phyloP scores from a whole-genome alignment of 92 coral and sea anemone genomes.

The Zoanthus sociatus region DNA sequence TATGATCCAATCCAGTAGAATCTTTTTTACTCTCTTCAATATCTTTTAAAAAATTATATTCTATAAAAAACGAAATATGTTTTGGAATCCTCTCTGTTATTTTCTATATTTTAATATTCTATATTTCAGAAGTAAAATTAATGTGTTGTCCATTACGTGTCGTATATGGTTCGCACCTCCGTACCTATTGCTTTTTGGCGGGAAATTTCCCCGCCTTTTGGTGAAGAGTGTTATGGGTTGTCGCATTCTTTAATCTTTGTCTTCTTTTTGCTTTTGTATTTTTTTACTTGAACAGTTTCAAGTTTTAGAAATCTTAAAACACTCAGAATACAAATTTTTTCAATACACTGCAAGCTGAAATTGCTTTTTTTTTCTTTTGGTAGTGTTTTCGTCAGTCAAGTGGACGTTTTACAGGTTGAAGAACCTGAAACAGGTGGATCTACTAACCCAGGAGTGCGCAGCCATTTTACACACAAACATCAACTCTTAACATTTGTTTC shows the following conservation, averaged over 20 bases:
- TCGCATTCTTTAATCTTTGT: not conserved
- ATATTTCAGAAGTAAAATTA: not conserved
- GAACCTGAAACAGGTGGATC: conserved; percentile 53
- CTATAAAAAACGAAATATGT: too few species aligned
- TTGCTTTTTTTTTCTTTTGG: not conserved
- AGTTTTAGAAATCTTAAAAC: too few species aligned
- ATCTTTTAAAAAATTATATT: too few species aligned
- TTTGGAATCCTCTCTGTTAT: too few species aligned
- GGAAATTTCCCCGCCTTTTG: not conserved
- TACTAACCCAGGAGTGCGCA: conserved; percentile 45
- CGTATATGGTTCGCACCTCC: not conserved
- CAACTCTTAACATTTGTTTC: conserved; percentile 93
- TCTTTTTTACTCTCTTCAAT: too few species aligned
- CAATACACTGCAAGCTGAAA: not conserved
- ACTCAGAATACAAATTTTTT: not conserved
- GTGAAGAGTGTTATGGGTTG: not conserved
- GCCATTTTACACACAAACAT: conserved; percentile 67
- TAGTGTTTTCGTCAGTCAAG: conserved; percentile 87
- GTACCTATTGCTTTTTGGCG: not conserved
- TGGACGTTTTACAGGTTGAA: conserved; percentile 76
- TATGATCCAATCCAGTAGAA: too few species aligned
- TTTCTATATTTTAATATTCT: too few species aligned
- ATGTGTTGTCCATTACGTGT: too few species aligned
- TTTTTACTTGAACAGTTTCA: too few species aligned
- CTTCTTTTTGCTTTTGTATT: not conserved